phyloP scores from a whole-genome alignment of 2,113 vertebrate genomes.

The Larimichthys crocea region DNA sequence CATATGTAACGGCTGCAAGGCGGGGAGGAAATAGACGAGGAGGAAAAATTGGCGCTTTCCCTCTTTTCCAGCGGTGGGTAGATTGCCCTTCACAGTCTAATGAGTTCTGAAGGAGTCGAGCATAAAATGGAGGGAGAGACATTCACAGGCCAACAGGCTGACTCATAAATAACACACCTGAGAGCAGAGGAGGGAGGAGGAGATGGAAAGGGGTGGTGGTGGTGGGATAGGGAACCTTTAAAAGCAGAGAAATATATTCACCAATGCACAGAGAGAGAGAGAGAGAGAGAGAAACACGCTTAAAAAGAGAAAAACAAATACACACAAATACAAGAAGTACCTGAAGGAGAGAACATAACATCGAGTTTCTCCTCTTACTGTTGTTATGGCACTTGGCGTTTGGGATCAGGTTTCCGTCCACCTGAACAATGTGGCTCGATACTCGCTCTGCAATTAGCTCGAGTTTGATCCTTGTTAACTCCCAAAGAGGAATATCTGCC shows the following conservation, averaged over 20 bases:
- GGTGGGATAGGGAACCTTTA: conserved; percentile 53
- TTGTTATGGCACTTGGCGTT: too few species aligned
- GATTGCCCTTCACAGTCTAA: conserved; percentile 81
- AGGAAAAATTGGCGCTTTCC: conserved; percentile 54
- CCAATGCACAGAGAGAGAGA: conserved; percentile 27
- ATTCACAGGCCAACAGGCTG: conserved; percentile 74
- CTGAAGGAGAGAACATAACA: too few species aligned
- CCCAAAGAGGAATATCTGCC: too few species aligned
- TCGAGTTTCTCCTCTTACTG: too few species aligned
- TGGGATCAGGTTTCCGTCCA: too few species aligned
- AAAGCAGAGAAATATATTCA: conserved; percentile 55
- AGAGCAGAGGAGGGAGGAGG: conserved; percentile 40
- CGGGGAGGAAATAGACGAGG: background rate
- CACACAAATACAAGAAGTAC: too few species aligned
- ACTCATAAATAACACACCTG: conserved; percentile 79
- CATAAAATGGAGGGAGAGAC: conserved; percentile 74
- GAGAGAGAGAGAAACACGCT: background rate
- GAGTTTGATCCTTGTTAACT: too few species aligned
- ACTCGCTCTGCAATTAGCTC: too few species aligned
- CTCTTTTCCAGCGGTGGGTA: conserved; percentile 58
- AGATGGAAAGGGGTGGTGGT: background rate
- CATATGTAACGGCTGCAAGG: conserved; percentile 44
- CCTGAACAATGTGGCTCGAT: too few species aligned
- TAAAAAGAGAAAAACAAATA: too few species aligned
- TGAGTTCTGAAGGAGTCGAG: conserved; percentile 73